Evolutionary conservation across 2,888 invertebrate species (phyloP).

Genomic region (Drosophila kuntzei): DNA sequence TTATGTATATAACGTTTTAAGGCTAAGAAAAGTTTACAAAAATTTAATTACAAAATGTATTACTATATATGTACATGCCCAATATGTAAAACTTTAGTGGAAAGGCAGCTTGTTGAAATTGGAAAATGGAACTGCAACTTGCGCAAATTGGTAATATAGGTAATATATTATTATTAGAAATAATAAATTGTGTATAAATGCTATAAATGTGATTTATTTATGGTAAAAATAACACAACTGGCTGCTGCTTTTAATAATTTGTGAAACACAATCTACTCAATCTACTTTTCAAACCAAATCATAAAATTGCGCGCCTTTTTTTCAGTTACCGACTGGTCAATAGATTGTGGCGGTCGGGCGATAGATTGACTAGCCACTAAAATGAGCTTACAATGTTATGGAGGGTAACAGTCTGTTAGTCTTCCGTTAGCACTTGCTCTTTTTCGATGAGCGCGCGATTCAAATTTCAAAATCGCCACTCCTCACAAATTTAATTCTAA

Average conservation of each 20-base stretch:
- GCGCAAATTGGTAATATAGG: conserved; percentile 39
- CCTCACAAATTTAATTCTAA: no score
- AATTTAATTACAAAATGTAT: conserved; percentile 32
- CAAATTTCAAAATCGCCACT: no score
- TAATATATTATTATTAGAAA: conserved; percentile 54
- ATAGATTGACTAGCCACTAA: no score
- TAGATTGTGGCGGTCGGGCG: neutral
- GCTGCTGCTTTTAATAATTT: neutral
- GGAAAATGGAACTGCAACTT: conserved; percentile 51
- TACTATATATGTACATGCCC: conserved; percentile 23
- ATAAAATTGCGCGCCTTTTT: neutral
- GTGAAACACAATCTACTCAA: neutral
- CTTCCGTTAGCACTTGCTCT: no score
- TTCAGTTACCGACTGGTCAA: neutral
- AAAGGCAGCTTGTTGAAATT: conserved; percentile 60
- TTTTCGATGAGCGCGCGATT: no score
- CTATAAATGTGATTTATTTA: conserved; percentile 25
- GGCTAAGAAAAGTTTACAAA: conserved; percentile 45
- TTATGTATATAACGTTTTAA: conserved; percentile 74
- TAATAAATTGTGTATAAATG: conserved; percentile 74
- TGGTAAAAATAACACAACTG: neutral
- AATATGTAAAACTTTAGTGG: conserved; percentile 54
- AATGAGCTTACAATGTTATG: no score
- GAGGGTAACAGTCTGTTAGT: no score
- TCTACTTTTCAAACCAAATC: no score